Conservation (phyloP, 2,888 invertebrate genomes). For the Empis livida region DNA sequence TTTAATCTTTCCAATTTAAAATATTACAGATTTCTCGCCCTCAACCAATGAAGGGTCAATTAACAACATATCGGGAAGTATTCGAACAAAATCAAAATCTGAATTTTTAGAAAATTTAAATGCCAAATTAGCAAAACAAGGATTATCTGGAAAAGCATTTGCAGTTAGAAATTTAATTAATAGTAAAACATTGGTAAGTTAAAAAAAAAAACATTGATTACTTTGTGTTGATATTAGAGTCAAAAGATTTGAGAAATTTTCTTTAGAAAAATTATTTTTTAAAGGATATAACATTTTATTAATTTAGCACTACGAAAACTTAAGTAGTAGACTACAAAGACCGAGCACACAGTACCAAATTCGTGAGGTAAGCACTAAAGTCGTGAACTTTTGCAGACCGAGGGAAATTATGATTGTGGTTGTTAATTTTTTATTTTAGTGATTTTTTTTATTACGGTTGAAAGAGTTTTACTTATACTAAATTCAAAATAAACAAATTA, state of each 20-base stretch:
- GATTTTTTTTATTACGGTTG: too few relatives aligned
- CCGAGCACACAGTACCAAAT: neutral
- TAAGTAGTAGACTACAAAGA: constrained; percentile 1
- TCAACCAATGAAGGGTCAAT: constrained; percentile 28
- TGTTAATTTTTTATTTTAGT: too few relatives aligned
- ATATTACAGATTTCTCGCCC: constrained; percentile 11
- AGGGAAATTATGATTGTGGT: too few relatives aligned
- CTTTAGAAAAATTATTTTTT: too few relatives aligned
- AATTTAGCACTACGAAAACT: constrained; percentile 1
- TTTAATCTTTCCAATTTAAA: neutral
- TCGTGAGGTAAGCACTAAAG: neutral
- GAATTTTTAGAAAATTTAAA: constrained; percentile 70
- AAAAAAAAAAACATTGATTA: too few relatives aligned
- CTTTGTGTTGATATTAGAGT: too few relatives aligned
- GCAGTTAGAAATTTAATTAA: constrained; percentile 61
- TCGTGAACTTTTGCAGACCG: too few relatives aligned
- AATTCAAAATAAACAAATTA: too few relatives aligned
- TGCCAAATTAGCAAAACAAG: constrained; percentile 57
- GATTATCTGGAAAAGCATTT: constrained; percentile 46
- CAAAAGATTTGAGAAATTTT: too few relatives aligned
- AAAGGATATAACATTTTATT: neutral
- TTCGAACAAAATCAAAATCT: constrained; percentile 38
- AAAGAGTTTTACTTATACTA: too few relatives aligned
- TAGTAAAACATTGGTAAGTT: constrained; percentile 52
- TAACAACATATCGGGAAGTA: constrained; percentile 34